A percentile compares a stretch with the other conserved stretches of the same genome.
phyloP scores from a whole-genome alignment of 2,797 vertebrate species.

The Intellagama lesueurii region DNA sequence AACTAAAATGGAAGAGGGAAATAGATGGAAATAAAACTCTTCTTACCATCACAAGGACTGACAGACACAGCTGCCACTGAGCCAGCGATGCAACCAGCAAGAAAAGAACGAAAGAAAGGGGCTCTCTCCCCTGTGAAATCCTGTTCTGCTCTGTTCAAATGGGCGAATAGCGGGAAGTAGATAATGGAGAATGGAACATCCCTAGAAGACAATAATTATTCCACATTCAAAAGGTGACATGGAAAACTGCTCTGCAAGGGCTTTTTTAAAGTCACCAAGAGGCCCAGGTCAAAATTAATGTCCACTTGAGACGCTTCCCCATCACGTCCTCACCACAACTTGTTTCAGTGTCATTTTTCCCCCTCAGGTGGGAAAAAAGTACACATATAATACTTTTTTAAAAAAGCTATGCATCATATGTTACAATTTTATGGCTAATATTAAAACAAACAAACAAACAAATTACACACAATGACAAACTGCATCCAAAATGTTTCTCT shows the following conservation, averaged over 20 bases:
- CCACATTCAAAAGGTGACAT: background rate
- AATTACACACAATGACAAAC: too few relatives aligned
- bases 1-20: background rate
- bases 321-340: too few relatives aligned
- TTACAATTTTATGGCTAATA: too few relatives aligned
- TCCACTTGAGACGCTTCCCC: too few relatives aligned
- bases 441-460: too few relatives aligned
- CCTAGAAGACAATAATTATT: slow-evolving; percentile 69
- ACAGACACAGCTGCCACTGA: slow-evolving; percentile 90
- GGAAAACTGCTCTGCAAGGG: background rate
- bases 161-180: slow-evolving; percentile 92
- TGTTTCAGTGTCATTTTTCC: too few relatives aligned
- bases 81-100: slow-evolving; percentile 86
- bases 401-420: too few relatives aligned
- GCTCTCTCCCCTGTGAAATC: slow-evolving; percentile 77
- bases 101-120: slow-evolving; percentile 89
- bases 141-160: slow-evolving; percentile 87
- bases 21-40: background rate
- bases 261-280: too few relatives aligned
- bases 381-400: too few relatives aligned
- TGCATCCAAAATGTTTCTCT: too few relatives aligned
- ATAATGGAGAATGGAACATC: slow-evolving; percentile 92
- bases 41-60: slow-evolving; percentile 91
- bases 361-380: too few relatives aligned
- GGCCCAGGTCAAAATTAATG: too few relatives aligned